Base-by-base conservation (phyloP, 2,888 invertebrate genomes). In the Meteorus colon region DNA sequence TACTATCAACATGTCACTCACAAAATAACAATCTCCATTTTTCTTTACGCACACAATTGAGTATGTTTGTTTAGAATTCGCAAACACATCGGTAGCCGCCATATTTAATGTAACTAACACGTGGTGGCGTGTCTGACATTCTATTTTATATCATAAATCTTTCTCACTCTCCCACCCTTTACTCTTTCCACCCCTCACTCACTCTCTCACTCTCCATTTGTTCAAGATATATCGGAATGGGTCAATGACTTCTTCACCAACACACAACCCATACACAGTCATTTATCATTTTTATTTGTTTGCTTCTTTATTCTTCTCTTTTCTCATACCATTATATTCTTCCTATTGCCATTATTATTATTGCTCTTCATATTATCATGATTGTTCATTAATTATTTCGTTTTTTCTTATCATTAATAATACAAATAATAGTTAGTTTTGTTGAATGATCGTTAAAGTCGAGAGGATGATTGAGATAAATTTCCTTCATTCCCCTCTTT, bases 1-100 rank as follows among this genome's bases (percentile, higher is more conserved):
- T 41, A 65, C 8, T 19, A 65, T 65, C 19, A 34, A 63, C 34
- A 14, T 63, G 63, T 65, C 72, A 80, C 82, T 82, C 74, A 83
- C 82, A 41, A 81, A 68, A 55, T 79, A 81, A 68, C 79, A 82
- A 77, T 75, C 78, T 68, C 70, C 75, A 16, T 76, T 8, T n/a
- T 78, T 72, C 68, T 80, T 75, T 24, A 83, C 68, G 31, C 77
- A 76, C 71, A 80, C 71, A 68, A 82, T 78, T 10, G 81, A 80
- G 63, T 76, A 81, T 71, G 79, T 75, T 74, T 78, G 74, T 41
- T 73, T 76, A 29, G 75, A 51, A 69, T 71, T 73, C 24, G 76
- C 75, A 65, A 80, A 62, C 51, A 79, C 76, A 75, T 78, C 77
- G 51, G 79, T 76, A 59, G 81, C 79, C 63, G 82, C 80, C 83